These are phyloP conservation scores for Drosophila pruinosa DNA, from an alignment of 1,140 invertebrate species.

Conservation along the genomic window DNA sequence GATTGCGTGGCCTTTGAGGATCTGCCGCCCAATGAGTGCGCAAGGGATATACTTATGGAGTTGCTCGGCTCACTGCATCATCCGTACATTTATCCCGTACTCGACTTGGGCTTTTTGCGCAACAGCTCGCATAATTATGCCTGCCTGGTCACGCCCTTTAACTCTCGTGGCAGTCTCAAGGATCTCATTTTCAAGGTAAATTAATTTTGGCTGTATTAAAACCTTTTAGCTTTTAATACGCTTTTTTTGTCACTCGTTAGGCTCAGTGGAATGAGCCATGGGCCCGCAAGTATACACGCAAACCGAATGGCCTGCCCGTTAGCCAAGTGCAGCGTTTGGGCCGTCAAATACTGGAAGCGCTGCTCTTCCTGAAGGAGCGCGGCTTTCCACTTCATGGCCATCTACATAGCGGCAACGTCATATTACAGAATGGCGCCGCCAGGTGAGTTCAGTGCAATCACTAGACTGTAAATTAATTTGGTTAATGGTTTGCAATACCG, in stretches of 20 bases:
- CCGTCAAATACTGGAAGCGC: conserved; percentile 93
- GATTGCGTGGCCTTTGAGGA: conserved; percentile 84
- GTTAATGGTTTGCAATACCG: conserved; percentile 18
- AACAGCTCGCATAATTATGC: conserved; percentile 85
- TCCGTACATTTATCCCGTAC: conserved; percentile 94
- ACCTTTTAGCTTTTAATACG: not conserved
- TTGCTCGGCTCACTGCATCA: conserved; percentile 93
- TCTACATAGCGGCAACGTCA: conserved; percentile 95
- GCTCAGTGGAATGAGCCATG: conserved; percentile 88
- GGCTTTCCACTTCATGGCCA: conserved; percentile 94
- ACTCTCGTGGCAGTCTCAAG: conserved; percentile 92
- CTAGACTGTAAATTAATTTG: conserved; percentile 42
- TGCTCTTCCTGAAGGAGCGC: conserved; percentile 93
- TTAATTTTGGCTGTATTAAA: not conserved
- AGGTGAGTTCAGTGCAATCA: conserved; percentile 76
- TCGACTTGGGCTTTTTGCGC: conserved; percentile 89
- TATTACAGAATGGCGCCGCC: conserved; percentile 94
- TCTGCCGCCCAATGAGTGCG: conserved; percentile 83
- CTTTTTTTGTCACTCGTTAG: conserved; percentile 24
- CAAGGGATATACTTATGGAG: conserved; percentile 87
- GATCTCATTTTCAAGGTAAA: conserved; percentile 93
- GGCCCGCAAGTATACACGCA: conserved; percentile 87
- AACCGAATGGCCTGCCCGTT: conserved; percentile 87
- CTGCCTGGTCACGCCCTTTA: conserved; percentile 91
- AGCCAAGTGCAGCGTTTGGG: conserved; percentile 93